These are phyloP conservation scores for Holacanthella duospinosa DNA, from an alignment of 2,888 invertebrate species.

Conservation along the genomic window DNA sequence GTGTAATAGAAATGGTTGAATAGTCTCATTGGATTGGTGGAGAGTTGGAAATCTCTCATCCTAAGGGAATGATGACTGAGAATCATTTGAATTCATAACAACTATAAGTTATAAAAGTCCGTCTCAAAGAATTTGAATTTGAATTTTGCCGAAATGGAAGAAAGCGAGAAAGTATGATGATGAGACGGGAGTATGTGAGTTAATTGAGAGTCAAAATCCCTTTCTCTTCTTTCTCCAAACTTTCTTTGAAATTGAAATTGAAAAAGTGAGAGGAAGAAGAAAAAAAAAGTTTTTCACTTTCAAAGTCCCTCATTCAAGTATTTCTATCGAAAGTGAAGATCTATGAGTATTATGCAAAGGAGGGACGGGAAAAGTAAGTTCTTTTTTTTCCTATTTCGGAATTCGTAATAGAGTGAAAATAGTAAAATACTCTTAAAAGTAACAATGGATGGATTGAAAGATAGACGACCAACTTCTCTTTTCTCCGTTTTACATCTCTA, in stretches of 20 bases:
- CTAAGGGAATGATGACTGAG: too few species aligned
- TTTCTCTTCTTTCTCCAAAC: background rate
- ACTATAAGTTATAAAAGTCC: too few species aligned
- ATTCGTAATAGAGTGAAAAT: background rate
- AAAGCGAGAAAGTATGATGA: background rate
- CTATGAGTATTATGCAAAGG: constrained; percentile 16
- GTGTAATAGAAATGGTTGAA: too few species aligned
- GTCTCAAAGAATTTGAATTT: too few species aligned
- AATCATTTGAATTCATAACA: too few species aligned
- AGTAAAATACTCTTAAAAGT: constrained; percentile 6
- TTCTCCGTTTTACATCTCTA: constrained; percentile 1
- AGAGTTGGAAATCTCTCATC: too few species aligned
- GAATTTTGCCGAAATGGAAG: too few species aligned
- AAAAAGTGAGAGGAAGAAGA: constrained; percentile 6
- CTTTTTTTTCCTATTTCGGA: constrained; percentile 7
- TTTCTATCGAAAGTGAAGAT: constrained; percentile 17
- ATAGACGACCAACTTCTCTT: constrained; percentile 2
- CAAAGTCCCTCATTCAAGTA: background rate
- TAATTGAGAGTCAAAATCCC: constrained; percentile 3
- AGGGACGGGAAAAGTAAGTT: constrained; percentile 9
- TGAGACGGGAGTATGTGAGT: background rate
- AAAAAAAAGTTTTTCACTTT: constrained; percentile 14
- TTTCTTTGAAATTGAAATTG: constrained; percentile 5
- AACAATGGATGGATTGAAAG: constrained; percentile 6
- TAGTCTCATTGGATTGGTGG: too few species aligned